Evolutionary conservation across 2,888 invertebrate species (phyloP).

Genomic region (Yponomeuta plumbellus): DNA sequence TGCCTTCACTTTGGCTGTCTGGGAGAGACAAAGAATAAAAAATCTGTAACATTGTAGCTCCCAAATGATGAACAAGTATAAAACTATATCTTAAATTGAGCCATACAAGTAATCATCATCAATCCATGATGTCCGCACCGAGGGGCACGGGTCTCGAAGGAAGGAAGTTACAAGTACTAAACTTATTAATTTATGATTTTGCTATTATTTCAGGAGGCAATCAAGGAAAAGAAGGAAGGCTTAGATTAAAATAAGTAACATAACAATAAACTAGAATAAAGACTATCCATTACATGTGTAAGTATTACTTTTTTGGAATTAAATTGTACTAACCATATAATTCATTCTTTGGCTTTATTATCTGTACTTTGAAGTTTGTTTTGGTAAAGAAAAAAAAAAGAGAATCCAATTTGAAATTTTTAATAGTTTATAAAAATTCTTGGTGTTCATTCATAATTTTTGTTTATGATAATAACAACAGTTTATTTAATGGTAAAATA

Average conservation of each 20-base stretch:
- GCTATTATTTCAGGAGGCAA: slow-evolving; percentile 82
- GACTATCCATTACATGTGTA: not conserved
- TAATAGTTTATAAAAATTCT: slow-evolving; percentile 45
- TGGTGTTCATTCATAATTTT: slow-evolving; percentile 41
- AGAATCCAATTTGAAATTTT: slow-evolving; percentile 29
- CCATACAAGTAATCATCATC: no score
- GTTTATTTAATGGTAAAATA: not conserved
- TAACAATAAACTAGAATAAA: not conserved
- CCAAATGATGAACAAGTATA: no score
- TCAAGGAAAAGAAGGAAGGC: slow-evolving; percentile 92
- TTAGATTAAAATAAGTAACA: slow-evolving; percentile 76
- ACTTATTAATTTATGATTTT: slow-evolving; percentile 19
- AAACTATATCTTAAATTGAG: no score
- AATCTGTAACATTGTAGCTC: no score
- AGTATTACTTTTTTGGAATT: slow-evolving; percentile 3
- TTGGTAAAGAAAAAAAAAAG: slow-evolving; percentile 22
- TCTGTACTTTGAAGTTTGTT: not conserved
- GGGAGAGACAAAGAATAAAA: no score
- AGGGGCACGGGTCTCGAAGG: no score
- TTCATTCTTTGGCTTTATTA: no score
- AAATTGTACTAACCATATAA: no score
- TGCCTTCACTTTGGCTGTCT: no score
- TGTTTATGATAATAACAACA: slow-evolving; percentile 11
- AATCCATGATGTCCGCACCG: no score
- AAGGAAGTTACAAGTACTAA: no score